phyloP scores from a whole-genome alignment of 2,888 invertebrate species.

The Apamea monoglypha region DNA sequence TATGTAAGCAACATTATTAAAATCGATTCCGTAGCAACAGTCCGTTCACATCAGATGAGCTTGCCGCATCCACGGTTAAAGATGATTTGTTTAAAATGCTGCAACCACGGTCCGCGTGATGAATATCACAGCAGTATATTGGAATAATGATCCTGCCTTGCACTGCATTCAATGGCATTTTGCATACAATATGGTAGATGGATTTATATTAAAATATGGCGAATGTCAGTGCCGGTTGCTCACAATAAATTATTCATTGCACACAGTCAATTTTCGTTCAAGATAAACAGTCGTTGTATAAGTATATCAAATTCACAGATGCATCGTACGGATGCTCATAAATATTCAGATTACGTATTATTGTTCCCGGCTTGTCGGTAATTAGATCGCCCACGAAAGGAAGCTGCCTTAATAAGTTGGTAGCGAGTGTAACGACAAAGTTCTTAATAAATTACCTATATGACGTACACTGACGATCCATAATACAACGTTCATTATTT shows the following conservation, averaged over 20 bases:
- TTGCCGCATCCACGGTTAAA: constrained; percentile 79
- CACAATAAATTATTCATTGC: constrained; percentile 90
- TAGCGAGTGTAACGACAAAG: constrained; percentile 79
- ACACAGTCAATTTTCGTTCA: constrained; percentile 87
- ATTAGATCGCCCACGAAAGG: constrained; percentile 89
- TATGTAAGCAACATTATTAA: constrained; percentile 68
- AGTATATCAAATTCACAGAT: constrained; percentile 86
- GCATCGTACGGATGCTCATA: constrained; percentile 78
- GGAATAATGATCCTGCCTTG: constrained; percentile 89
- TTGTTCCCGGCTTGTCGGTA: constrained; percentile 89
- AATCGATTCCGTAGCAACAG: constrained; percentile 62
- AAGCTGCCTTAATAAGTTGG: constrained; percentile 84
- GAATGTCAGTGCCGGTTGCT: constrained; percentile 88
- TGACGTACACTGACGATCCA: constrained; percentile 68
- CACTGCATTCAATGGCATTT: constrained; percentile 90
- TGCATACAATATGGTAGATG: constrained; percentile 90
- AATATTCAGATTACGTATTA: constrained; percentile 89
- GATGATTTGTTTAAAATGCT: constrained; percentile 90
- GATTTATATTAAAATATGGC: constrained; percentile 90
- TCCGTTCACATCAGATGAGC: constrained; percentile 71
- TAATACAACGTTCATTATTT: constrained; percentile 77
- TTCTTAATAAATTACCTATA: constrained; percentile 83
- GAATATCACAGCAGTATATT: constrained; percentile 89
- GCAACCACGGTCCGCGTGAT: constrained; percentile 85
- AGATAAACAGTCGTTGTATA: constrained; percentile 83